Conservation (phyloP, 2,113 vertebrate species). For the Pagrus major region DNA sequence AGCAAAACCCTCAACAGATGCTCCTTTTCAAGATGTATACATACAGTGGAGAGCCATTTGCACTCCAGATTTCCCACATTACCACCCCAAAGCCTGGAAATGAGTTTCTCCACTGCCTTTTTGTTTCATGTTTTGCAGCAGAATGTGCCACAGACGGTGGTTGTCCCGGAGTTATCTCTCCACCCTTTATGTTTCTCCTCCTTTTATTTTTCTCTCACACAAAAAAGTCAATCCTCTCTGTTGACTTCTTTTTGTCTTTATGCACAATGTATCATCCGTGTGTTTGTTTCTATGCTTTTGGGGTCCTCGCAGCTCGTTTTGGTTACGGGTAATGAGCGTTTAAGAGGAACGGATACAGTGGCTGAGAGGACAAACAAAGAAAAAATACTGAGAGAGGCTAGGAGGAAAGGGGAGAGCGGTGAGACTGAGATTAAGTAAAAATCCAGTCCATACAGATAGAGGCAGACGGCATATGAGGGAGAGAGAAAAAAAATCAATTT, state of each 20-base stretch:
- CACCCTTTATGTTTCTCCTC: constrained; percentile 10
- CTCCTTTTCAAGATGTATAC: constrained; percentile 54
- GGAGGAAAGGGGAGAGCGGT: not conserved
- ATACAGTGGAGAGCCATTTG: constrained; percentile 40
- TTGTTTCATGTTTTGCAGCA: constrained; percentile 20
- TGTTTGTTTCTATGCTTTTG: constrained; percentile 37
- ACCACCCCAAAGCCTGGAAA: constrained; percentile 24
- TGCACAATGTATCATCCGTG: constrained; percentile 4
- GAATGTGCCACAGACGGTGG: constrained; percentile 35
- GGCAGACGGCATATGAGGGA: not conserved
- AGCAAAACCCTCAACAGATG: constrained; percentile 65
- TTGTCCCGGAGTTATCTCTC: constrained; percentile 24
- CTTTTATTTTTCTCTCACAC: not conserved
- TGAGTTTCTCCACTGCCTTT: constrained; percentile 6
- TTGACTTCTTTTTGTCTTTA: constrained; percentile 28
- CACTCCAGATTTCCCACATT: constrained; percentile 47
- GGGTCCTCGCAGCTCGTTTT: constrained; percentile 10
- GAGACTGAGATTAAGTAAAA: constrained; percentile 20
- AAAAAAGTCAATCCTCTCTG: not conserved
- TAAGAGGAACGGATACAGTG: constrained; percentile 16
- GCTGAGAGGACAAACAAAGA: constrained; percentile 44
- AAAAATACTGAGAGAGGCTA: not conserved
- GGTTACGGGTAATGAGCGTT: constrained; percentile 16
- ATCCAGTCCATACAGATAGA: not conserved
- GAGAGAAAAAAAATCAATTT: constrained; percentile 33